These are phyloP conservation scores for Meloe dianella DNA, from an alignment of 2,888 invertebrate genomes.

Conservation along the genomic window DNA sequence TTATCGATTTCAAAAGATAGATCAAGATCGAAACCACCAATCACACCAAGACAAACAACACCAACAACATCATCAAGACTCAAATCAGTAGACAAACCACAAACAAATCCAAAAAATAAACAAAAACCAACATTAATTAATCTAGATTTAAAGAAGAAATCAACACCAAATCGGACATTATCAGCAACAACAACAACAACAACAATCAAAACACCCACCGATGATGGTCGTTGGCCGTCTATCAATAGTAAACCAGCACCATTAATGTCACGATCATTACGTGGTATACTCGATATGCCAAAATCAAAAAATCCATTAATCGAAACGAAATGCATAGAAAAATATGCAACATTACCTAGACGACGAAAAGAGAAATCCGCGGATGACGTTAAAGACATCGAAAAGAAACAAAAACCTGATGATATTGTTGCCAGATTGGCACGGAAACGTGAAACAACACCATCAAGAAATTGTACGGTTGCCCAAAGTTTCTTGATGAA, in stretches of 20 bases:
- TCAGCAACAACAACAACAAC: slow-evolving; percentile 39
- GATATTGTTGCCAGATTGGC: not conserved
- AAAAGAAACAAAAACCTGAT: slow-evolving; percentile 22
- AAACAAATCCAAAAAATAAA: slow-evolving; percentile 44
- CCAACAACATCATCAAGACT: slow-evolving; percentile 37
- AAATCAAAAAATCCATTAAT: slow-evolving; percentile 50
- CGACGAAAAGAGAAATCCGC: slow-evolving; percentile 71
- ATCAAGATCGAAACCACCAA: slow-evolving; percentile 49
- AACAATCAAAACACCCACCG: slow-evolving; percentile 68
- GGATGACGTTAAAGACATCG: slow-evolving; percentile 49
- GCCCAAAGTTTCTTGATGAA: slow-evolving; percentile 55
- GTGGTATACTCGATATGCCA: slow-evolving; percentile 53
- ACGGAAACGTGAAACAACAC: slow-evolving; percentile 36
- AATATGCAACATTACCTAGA: slow-evolving; percentile 80
- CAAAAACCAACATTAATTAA: slow-evolving; percentile 47
- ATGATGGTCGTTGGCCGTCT: slow-evolving; percentile 76
- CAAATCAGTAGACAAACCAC: slow-evolving; percentile 52
- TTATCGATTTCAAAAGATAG: slow-evolving; percentile 41
- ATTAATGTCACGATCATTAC: slow-evolving; percentile 52
- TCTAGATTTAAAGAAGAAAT: slow-evolving; percentile 43
- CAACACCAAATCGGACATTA: slow-evolving; percentile 27
- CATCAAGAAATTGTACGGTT: slow-evolving; percentile 35
- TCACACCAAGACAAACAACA: slow-evolving; percentile 42
- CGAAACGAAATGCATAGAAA: slow-evolving; percentile 67
- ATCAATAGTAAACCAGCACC: slow-evolving; percentile 58